Evolutionary conservation across 2,113 vertebrate species (phyloP).

Genomic region (Genyomyrus donnyi): DNA sequence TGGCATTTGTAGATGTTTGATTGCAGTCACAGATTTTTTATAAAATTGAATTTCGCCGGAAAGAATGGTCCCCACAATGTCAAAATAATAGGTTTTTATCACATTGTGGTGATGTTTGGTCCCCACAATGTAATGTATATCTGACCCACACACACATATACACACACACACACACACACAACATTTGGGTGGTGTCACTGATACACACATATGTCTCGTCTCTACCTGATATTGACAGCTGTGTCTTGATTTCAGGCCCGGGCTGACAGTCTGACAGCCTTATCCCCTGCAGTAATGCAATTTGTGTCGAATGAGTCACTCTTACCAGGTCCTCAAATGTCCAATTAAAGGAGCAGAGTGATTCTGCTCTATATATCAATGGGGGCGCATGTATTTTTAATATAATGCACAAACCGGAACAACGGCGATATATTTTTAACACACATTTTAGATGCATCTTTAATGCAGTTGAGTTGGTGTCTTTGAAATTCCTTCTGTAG

Average conservation of each 20-base stretch:
- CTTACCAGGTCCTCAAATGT: conserved; percentile 17
- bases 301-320: conserved; percentile 13
- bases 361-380: neutral
- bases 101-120: too few relatives aligned
- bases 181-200: neutral
- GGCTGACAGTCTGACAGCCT: conserved; percentile 25
- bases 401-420: neutral
- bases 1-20: too few relatives aligned
- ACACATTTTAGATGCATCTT: neutral
- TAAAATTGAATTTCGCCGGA: too few relatives aligned
- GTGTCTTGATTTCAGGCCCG: conserved; percentile 42
- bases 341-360: conserved; percentile 4
- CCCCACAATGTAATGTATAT: too few relatives aligned
- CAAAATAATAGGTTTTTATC: too few relatives aligned
- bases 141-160: neutral
- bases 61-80: too few relatives aligned
- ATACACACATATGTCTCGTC: conserved; percentile 24
- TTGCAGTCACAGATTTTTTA: too few relatives aligned
- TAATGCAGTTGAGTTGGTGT: neutral
- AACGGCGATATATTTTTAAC: neutral
- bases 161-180: neutral
- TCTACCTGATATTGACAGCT: conserved; percentile 51
- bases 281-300: neutral
- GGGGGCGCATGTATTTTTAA: neutral
- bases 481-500: neutral